Conservation (phyloP, 2,888 invertebrate genomes). For the Sisyra terminalis region DNA sequence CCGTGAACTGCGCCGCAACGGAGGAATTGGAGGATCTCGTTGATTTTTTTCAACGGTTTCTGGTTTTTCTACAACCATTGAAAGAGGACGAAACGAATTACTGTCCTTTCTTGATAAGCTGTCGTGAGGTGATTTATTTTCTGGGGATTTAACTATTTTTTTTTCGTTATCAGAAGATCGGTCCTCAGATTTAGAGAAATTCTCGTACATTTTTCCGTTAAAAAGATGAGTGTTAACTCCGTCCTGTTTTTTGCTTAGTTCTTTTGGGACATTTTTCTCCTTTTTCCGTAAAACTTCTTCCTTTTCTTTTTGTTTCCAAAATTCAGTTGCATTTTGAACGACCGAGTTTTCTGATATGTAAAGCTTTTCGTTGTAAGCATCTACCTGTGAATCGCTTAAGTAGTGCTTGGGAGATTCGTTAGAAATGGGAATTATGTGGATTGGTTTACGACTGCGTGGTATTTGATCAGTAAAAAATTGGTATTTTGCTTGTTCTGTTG, state of each 20-base stretch:
- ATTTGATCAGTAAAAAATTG: slow-evolving; percentile 55
- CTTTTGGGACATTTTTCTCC: slow-evolving; percentile 8
- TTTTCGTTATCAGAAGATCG: background rate
- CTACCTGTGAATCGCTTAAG: slow-evolving; percentile 32
- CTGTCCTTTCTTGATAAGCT: slow-evolving; percentile 5
- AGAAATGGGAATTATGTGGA: slow-evolving; percentile 41
- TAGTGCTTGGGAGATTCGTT: slow-evolving; percentile 26
- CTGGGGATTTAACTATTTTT: background rate
- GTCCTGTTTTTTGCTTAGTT: slow-evolving; percentile 11
- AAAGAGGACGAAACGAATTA: slow-evolving; percentile 15
- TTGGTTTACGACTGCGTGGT: slow-evolving; percentile 55
- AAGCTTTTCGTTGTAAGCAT: slow-evolving; percentile 20
- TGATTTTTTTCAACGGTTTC: slow-evolving; percentile 12
- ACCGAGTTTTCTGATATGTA: slow-evolving; percentile 21
- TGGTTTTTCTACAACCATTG: slow-evolving; percentile 17
- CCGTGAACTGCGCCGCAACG: slow-evolving; percentile 19
- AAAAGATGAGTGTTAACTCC: too few species aligned
- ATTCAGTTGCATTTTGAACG: slow-evolving; percentile 37
- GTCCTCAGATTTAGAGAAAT: too few species aligned
- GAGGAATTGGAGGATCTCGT: slow-evolving; percentile 18
- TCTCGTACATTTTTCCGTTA: too few species aligned
- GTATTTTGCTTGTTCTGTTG: slow-evolving; percentile 23
- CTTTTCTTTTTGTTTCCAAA: slow-evolving; percentile 45
- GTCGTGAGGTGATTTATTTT: background rate
- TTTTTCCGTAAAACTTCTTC: slow-evolving; percentile 20